These are phyloP conservation scores for Montipora sp. DNA, from an alignment of 64 coral and sea anemone genomes.

Conservation along the genomic window DNA sequence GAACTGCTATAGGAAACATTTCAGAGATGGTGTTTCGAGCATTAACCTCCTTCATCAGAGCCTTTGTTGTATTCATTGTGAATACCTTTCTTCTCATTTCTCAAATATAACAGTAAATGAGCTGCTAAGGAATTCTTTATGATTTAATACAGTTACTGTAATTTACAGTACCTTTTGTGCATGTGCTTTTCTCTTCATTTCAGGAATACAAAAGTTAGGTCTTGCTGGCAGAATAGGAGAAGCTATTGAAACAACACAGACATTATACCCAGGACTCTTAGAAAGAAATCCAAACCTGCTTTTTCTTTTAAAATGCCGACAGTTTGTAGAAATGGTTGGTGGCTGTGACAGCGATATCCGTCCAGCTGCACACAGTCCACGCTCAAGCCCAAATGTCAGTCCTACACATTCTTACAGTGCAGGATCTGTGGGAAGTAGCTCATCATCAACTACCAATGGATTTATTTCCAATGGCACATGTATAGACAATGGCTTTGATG, in stretches of 20 bases:
- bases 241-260: slow-evolving; percentile 98
- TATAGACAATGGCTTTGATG: slow-evolving; percentile 97
- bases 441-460: slow-evolving; percentile 81
- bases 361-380: slow-evolving; percentile 90
- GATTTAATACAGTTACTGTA: neutral
- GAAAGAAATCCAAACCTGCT: slow-evolving; percentile 96
- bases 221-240: slow-evolving; percentile 97
- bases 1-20: no score
- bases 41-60: no score
- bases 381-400: slow-evolving; percentile 95
- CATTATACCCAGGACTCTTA: slow-evolving; percentile 96
- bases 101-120: no score
- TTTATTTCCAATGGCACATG: slow-evolving; percentile 86
- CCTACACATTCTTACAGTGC: slow-evolving; percentile 88
- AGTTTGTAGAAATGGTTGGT: slow-evolving; percentile 99
- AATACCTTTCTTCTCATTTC: no score
- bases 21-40: no score
- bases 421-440: slow-evolving; percentile 77
- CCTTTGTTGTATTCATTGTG: no score
- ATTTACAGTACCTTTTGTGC: neutral
- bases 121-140: no score
- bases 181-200: slow-evolving; percentile 34
- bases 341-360: slow-evolving; percentile 93
- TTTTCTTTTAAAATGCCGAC: slow-evolving; percentile 96
- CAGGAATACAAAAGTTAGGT: slow-evolving; percentile 98